Evolutionary conservation across 2,888 invertebrate genomes (phyloP), one percentile per base, ranked within the genome.

Genomic region (Platycheirus rosarum): DNA sequence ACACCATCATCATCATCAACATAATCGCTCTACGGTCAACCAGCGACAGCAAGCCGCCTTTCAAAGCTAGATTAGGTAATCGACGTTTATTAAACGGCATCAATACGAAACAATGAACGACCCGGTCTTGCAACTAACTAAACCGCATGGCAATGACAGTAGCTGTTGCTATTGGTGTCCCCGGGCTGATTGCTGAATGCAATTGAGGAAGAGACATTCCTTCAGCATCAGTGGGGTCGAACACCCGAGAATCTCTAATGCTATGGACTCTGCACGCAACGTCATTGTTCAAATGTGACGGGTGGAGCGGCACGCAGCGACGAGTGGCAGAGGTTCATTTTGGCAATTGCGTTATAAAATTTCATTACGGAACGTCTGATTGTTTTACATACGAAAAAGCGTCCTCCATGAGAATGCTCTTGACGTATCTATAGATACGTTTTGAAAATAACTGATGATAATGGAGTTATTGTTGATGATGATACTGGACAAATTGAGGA

Each of bases 61-160:
- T 49, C 49, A 53, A 68, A 71, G 29, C 68, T 70, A 71, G 76
- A 82, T 82, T 82, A 82, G 76, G 82, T 82, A 82, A 82, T 76
- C 76, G 76, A 76, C 76, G 76, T 76, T 82, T 82, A 82, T 82
- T 80, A 80, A 80, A 80, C 26, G 55, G 80, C 80, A 71, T 76
- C 75, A 75, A 80, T 80, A 80, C 80, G 75, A 76, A 80, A 80
- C 70, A 71, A 80, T 76, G 76, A 69, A 73, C 78, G 51, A 51
- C 44, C 49, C 32, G 23, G 57, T n/a, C 42, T 49, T 63, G 79
- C 69, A 69, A 62, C 62, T 9, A 13, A 37, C 35, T 13, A 1
- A 26, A 42, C 29, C 29, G 42, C 11, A 13, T 68, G 71, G 49
- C 71, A 70, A 26, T 71, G 66, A 46, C 55, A 63, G 60, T 60